These are phyloP conservation scores for Aspidapion aeneum DNA, from an alignment of 2,888 invertebrate species.

Conservation along the genomic window DNA sequence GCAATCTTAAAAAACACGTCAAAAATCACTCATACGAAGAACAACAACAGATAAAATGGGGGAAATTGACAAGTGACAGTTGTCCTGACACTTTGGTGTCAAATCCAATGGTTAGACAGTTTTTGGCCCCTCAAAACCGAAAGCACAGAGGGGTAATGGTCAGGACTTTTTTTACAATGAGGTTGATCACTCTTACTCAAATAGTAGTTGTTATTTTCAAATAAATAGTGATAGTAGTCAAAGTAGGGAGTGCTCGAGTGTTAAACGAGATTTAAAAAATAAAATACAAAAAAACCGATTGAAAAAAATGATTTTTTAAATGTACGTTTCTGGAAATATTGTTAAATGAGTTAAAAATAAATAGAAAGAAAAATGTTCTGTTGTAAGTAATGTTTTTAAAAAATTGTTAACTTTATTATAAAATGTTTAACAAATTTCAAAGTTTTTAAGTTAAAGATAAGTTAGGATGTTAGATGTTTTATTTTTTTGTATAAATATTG, in stretches of 20 bases:
- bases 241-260: constrained; percentile 29
- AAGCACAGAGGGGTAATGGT: constrained; percentile 31
- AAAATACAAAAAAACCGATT: constrained; percentile 43
- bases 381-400: too few relatives aligned
- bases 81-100: constrained; percentile 15
- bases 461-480: too few relatives aligned
- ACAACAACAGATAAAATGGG: constrained; percentile 44
- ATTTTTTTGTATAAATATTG: too few relatives aligned
- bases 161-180: constrained; percentile 18
- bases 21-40: constrained; percentile 66
- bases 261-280: constrained; percentile 46
- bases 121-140: constrained; percentile 34
- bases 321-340: too few relatives aligned
- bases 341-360: too few relatives aligned
- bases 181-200: constrained; percentile 39
- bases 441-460: too few relatives aligned
- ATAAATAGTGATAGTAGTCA: constrained; percentile 2
- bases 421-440: too few relatives aligned
- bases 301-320: constrained; percentile 1
- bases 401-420: too few relatives aligned
- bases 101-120: constrained; percentile 29
- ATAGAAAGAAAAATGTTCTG: too few relatives aligned
- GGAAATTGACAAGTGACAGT: constrained; percentile 27
- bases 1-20: constrained; percentile 88
- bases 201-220: constrained; percentile 6